Evolutionary conservation across 2,113 vertebrate genomes (phyloP), one percentile per base, ranked within the genome.

Genomic region (Hydrochoerus hydrochaeris): DNA sequence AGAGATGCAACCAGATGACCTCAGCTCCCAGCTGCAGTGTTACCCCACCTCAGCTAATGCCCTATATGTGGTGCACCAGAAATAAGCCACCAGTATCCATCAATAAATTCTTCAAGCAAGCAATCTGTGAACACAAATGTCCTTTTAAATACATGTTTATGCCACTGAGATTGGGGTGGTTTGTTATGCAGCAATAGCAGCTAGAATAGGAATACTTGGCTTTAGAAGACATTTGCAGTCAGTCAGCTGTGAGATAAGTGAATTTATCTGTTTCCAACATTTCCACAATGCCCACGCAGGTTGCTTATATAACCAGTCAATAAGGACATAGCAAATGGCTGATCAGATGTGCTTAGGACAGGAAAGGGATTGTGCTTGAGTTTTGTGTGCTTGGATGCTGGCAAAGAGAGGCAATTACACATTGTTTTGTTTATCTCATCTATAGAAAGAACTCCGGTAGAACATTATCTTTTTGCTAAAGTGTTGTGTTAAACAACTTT

Each of bases 111-210:
- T 32, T 60, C 16, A 62, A 1, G 12, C 54, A 85, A 26, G 73
- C 41, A 96, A 67, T 49, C 8, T 89, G 32, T 85, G 58, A 93
- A 83, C 77, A 32, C 13, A 49, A 32, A 46, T 90, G 5, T 80
- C 69, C 12, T 95, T 92, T 84, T 92, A 63, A 96, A 91, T 69
- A 75, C 3, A 88, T 35, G 30, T 88, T 19, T 35, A 67, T 89
- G 65, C 30, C 38, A 60, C 19, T 90, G 54, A 94, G 46, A 67
- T 78, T 28, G 26, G 2, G 17, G 0, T 85, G 38, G 17, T 82
- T 86, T 87, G 28, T 69, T 26, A 10, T 44, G 4, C 16, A 90
- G 78, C 30, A 88, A 12, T n/a, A 84, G 32, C 30, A 92, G 69
- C 8, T 14, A 10, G 41, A 82, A 94, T 7, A 95, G 35, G 78